A percentile compares a stretch with the other conserved stretches of the same genome.
These are phyloP conservation scores for Silurus asotus DNA, from an alignment of 2,113 vertebrate species.

Conservation along the genomic window DNA sequence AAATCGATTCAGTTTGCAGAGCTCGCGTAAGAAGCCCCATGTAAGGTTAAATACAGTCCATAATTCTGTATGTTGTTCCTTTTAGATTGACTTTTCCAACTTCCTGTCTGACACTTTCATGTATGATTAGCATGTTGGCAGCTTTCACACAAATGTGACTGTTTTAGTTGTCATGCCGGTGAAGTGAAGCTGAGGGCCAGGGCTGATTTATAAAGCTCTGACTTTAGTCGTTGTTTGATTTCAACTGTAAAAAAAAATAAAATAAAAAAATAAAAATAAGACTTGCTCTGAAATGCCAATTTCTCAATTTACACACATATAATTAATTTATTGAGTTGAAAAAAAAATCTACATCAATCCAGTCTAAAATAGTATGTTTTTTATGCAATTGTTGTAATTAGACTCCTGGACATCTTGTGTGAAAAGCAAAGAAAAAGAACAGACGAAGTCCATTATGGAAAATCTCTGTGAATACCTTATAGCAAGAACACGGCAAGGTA, in stretches of 20 bases:
- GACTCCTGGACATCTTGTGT: constrained; percentile 62
- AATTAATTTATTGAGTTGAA: constrained; percentile 50
- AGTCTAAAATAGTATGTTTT: constrained; percentile 43
- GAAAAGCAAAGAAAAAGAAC: constrained; percentile 64
- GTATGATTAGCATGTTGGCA: background rate
- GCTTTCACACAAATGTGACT: background rate
- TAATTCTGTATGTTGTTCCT: background rate
- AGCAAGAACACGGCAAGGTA: background rate
- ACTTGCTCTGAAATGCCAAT: background rate
- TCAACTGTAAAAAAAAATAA: background rate
- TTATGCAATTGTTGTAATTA: constrained; percentile 47
- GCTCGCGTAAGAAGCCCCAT: constrained; percentile 3
- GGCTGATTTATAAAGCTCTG: constrained; percentile 16
- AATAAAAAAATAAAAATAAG: background rate
- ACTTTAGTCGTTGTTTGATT: background rate
- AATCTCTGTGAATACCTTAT: constrained; percentile 65
- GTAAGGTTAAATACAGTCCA: background rate
- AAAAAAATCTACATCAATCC: constrained; percentile 52
- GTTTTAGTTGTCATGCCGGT: background rate
- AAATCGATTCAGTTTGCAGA: constrained; percentile 5
- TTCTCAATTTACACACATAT: background rate
- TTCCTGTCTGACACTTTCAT: background rate
- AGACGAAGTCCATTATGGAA: constrained; percentile 71
- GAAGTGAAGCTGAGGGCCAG: constrained; percentile 11
- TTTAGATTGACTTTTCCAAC: background rate